A percentile compares a stretch with the other conserved stretches of the same genome.
Conservation (phyloP, 2,797 vertebrate species). For the Glossophaga mutica region DNA sequence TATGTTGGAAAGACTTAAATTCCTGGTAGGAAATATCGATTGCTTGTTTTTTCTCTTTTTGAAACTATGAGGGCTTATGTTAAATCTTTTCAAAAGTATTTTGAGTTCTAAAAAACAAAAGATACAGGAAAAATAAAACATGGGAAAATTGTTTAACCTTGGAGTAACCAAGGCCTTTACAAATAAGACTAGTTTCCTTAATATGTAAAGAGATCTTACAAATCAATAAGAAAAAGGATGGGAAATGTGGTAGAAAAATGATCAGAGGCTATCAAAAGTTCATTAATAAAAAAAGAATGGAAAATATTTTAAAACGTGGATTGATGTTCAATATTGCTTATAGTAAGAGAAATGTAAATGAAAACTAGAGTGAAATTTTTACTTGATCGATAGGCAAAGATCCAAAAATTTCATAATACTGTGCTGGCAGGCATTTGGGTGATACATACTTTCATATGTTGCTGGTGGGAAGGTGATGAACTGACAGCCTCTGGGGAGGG, state of each 20-base stretch:
- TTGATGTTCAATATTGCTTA: not conserved
- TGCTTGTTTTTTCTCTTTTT: not conserved
- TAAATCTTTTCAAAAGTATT: not conserved
- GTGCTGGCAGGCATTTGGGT: not conserved
- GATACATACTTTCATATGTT: rapidly evolving
- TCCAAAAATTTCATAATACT: not conserved
- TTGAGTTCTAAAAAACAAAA: not conserved
- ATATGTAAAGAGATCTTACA: not conserved
- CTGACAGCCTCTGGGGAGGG: not conserved
- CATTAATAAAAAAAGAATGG: not conserved
- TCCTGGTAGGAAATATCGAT: not conserved
- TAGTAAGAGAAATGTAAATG: not conserved
- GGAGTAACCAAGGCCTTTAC: not conserved
- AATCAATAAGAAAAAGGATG: not conserved
- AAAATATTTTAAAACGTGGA: not conserved
- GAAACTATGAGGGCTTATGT: not conserved
- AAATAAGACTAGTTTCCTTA: not conserved
- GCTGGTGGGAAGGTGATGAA: not conserved
- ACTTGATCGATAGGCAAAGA: not conserved
- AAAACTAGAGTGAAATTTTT: not conserved
- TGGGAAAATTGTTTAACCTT: not conserved
- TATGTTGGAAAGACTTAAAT: not conserved
- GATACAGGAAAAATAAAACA: not conserved
- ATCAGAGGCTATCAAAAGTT: not conserved
- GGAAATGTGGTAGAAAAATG: not conserved